Percentiles rank a stretch among this genome's conserved stretches.
Conservation (phyloP, 2,888 invertebrate species). For the Himalopsyche tibetana region DNA sequence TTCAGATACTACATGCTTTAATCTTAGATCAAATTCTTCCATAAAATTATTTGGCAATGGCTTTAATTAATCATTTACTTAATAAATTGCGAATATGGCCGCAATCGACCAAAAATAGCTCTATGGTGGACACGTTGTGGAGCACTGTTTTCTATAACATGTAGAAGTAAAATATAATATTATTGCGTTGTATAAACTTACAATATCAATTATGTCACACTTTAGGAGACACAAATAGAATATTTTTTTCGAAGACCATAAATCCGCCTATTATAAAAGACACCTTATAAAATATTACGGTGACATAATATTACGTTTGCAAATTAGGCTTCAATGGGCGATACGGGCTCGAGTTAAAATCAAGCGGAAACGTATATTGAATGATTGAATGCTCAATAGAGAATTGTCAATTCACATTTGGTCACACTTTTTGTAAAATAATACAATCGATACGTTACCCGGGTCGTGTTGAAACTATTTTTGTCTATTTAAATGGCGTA, state of each 20-base stretch:
- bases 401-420: not conserved
- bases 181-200: not conserved
- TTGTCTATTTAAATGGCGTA: too few species aligned
- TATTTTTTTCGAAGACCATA: slow-evolving; percentile 17
- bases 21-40: too few species aligned
- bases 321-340: slow-evolving; percentile 18
- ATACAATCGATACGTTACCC: not conserved
- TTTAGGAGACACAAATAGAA: not conserved
- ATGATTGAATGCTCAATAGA: slow-evolving; percentile 29
- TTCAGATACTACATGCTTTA: too few species aligned
- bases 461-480: too few species aligned
- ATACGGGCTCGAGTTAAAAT: slow-evolving; percentile 31
- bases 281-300: slow-evolving; percentile 13
- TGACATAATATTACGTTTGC: slow-evolving; percentile 29
- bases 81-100: too few species aligned
- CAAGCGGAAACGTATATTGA: slow-evolving; percentile 6
- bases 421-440: not conserved
- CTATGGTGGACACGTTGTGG: too few species aligned
- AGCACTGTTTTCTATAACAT: too few species aligned
- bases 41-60: too few species aligned
- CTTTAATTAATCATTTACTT: too few species aligned
- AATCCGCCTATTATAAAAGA: not conserved
- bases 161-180: not conserved
- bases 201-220: slow-evolving; percentile 31
- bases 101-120: too few species aligned